A percentile compares a stretch with the other conserved stretches of the same genome.
Evolutionary conservation across 1,140 invertebrate genomes (phyloP).

Genomic region (Calephelis nemesis): DNA sequence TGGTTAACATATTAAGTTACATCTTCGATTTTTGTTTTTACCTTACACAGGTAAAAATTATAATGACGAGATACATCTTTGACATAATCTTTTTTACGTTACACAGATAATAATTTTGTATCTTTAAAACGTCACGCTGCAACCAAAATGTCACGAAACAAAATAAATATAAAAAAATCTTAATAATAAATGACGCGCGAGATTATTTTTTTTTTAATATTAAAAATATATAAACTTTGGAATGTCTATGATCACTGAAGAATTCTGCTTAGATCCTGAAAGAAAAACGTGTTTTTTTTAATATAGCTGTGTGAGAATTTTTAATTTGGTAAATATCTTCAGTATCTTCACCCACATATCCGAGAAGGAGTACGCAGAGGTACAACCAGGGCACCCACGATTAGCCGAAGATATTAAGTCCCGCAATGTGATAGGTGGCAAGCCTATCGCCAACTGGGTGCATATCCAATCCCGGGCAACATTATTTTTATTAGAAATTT

Average conservation of each 20-base stretch:
- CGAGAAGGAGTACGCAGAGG: no score
- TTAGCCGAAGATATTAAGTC: no score
- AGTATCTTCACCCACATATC: no score
- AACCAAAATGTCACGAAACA: not conserved
- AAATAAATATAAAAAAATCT: slow-evolving; percentile 36
- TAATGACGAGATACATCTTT: not conserved
- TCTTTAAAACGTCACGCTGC: not conserved
- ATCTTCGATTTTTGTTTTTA: not conserved
- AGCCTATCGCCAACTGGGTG: no score
- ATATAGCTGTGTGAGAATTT: no score
- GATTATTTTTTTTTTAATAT: slow-evolving; percentile 38
- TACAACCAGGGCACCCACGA: no score
- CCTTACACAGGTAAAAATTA: not conserved
- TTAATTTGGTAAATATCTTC: not conserved
- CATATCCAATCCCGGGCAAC: no score
- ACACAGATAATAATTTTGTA: not conserved
- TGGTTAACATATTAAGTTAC: not conserved
- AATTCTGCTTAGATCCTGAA: slow-evolving; percentile 65
- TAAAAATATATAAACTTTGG: slow-evolving; percentile 50
- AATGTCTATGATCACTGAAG: slow-evolving; percentile 68
- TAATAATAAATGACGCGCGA: slow-evolving; percentile 60
- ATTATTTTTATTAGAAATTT: no score
- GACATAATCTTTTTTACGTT: not conserved
- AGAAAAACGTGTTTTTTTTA: slow-evolving; percentile 19
- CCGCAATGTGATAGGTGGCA: no score